Conservation (phyloP, 1,140 invertebrate species). For the Antheraea mylitta region DNA sequence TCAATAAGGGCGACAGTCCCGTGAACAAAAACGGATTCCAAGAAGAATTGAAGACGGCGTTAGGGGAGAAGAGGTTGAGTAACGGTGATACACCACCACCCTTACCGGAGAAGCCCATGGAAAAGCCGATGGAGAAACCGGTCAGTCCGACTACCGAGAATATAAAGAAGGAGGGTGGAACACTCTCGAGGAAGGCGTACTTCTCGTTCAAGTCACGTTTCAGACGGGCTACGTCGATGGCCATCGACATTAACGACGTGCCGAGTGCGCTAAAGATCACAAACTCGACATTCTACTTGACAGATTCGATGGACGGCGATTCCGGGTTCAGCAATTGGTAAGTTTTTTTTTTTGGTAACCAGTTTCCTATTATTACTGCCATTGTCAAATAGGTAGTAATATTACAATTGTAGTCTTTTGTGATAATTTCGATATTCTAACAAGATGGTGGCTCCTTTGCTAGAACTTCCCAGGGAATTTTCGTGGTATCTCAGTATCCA, state of each 20-base stretch:
- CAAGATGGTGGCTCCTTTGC: too few species aligned
- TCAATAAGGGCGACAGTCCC: slow-evolving; percentile 55
- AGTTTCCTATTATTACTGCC: too few species aligned
- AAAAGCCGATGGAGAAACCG: slow-evolving; percentile 26
- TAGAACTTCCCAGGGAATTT: too few species aligned
- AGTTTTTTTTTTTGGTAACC: too few species aligned
- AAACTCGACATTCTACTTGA: slow-evolving; percentile 83
- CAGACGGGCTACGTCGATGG: slow-evolving; percentile 71
- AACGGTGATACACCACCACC: slow-evolving; percentile 52
- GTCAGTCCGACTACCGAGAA: slow-evolving; percentile 51
- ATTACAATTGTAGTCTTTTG: too few species aligned
- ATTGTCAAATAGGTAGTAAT: too few species aligned
- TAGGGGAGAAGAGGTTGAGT: slow-evolving; percentile 51
- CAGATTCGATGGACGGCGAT: slow-evolving; percentile 81
- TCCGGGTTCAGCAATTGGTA: slow-evolving; percentile 76
- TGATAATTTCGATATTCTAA: too few species aligned
- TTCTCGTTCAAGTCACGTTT: slow-evolving; percentile 79
- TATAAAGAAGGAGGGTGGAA: slow-evolving; percentile 57
- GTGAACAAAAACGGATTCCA: slow-evolving; percentile 45
- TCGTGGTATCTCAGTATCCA: too few species aligned
- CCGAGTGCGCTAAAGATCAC: slow-evolving; percentile 73
- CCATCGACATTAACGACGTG: slow-evolving; percentile 61
- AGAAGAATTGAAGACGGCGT: slow-evolving; percentile 55
- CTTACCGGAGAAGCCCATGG: slow-evolving; percentile 29
- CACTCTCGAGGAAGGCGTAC: slow-evolving; percentile 74